phyloP scores from a whole-genome alignment of 2,888 invertebrate species.

The Megaustenia siamemsis region DNA sequence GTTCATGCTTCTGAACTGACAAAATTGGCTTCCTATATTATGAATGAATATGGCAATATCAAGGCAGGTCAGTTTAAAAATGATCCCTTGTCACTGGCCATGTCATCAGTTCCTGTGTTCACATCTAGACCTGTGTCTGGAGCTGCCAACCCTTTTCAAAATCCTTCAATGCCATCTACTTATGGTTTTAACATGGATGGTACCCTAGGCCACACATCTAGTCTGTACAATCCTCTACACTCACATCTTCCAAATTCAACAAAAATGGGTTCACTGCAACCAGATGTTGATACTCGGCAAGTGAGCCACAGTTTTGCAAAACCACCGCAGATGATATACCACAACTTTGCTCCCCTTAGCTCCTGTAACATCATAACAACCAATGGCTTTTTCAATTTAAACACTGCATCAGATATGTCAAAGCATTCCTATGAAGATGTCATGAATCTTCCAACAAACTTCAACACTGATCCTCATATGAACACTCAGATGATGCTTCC shows the following conservation, averaged over 20 bases:
- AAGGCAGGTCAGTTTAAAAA: conserved; percentile 41
- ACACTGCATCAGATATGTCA: conserved; percentile 26
- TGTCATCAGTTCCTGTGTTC: conserved; percentile 44
- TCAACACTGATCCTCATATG: conserved; percentile 23
- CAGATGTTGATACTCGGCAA: conserved; percentile 6
- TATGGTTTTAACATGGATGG: conserved; percentile 48
- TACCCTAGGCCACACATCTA: conserved; percentile 23
- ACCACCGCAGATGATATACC: conserved; percentile 24
- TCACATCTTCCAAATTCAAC: conserved; percentile 26
- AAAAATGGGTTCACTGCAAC: conserved; percentile 17
- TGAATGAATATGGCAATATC: conserved; percentile 36
- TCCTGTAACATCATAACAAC: conserved; percentile 42
- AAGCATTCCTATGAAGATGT: conserved; percentile 49
- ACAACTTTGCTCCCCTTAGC: conserved; percentile 43
- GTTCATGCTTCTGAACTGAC: background rate
- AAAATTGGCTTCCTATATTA: background rate
- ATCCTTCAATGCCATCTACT: conserved; percentile 31
- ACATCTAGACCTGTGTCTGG: conserved; percentile 2
- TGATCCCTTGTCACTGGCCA: conserved; percentile 34
- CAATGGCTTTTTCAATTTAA: conserved; percentile 40
- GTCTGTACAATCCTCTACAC: conserved; percentile 29
- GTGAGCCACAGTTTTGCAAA: conserved; percentile 34
- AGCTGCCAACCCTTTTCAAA: conserved; percentile 32
- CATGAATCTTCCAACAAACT: conserved; percentile 27
- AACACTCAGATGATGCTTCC: conserved; percentile 36